phyloP scores from a whole-genome alignment of 2,113 vertebrate species.

The Colinus virginianus region DNA sequence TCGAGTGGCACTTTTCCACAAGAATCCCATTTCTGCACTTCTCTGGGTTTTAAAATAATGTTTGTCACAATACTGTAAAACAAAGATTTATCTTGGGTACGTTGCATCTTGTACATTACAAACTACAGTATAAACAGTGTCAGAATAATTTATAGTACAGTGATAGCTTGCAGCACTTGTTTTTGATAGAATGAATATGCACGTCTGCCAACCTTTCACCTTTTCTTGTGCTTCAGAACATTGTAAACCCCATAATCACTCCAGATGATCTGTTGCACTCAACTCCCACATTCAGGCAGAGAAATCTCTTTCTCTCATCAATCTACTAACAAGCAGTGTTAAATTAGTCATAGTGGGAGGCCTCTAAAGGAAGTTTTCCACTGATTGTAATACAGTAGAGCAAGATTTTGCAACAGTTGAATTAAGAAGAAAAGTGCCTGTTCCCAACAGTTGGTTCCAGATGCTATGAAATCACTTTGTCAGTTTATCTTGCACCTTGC shows the following conservation, averaged over 20 bases:
- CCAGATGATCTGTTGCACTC: background rate
- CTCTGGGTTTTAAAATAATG: background rate
- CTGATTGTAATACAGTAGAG: background rate
- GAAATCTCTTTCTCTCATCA: background rate
- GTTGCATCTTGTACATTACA: background rate
- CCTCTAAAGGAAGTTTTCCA: background rate
- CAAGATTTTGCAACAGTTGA: background rate
- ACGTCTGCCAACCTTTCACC: background rate
- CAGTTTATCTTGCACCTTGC: background rate
- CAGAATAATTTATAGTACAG: background rate
- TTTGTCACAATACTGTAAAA: background rate
- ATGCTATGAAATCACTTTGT: background rate
- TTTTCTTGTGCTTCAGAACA: background rate
- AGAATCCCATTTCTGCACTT: background rate
- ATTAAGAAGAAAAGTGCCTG: background rate
- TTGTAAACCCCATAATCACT: background rate
- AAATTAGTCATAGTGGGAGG: background rate
- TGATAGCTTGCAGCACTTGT: background rate
- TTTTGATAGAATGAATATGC: background rate
- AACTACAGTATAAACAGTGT: background rate
- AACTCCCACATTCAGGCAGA: background rate
- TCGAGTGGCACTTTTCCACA: background rate
- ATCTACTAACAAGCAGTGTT: background rate
- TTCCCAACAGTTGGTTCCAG: background rate
- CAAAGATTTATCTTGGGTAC: background rate